phyloP scores from a whole-genome alignment of 2,888 invertebrate species.

The Euzophera pinguis region DNA sequence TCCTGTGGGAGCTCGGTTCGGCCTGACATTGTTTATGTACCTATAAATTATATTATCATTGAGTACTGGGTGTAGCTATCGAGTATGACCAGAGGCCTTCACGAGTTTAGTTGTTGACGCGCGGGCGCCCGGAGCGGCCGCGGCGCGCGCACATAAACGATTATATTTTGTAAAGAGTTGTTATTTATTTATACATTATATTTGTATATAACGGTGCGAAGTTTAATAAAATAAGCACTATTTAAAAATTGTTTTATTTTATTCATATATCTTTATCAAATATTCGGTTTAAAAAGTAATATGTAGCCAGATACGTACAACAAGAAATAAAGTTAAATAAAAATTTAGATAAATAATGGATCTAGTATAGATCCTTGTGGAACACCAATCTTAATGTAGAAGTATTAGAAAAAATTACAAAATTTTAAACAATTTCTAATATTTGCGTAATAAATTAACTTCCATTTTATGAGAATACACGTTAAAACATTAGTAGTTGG shows the following conservation, averaged over 20 bases:
- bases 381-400: too few species aligned
- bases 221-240: conserved; percentile 73
- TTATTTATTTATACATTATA: conserved; percentile 78
- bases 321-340: too few species aligned
- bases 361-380: too few species aligned
- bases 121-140: conserved; percentile 23
- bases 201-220: conserved; percentile 77
- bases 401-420: too few species aligned
- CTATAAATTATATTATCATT: conserved; percentile 1
- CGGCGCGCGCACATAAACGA: conserved; percentile 41
- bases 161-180: conserved; percentile 76
- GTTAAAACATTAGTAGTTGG: too few species aligned
- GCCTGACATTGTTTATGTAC: neutral
- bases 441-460: too few species aligned
- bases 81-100: conserved; percentile 54
- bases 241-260: conserved; percentile 45
- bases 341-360: too few species aligned
- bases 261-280: neutral
- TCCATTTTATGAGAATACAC: too few species aligned
- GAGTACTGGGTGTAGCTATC: conserved; percentile 14
- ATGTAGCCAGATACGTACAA: too few species aligned
- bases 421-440: too few species aligned
- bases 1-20: neutral
- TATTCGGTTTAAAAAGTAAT: too few species aligned
- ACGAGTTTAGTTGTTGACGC: conserved; percentile 48